These are phyloP conservation scores for Papilio polyxenes DNA, from an alignment of 1,140 invertebrate species.

Conservation along the genomic window DNA sequence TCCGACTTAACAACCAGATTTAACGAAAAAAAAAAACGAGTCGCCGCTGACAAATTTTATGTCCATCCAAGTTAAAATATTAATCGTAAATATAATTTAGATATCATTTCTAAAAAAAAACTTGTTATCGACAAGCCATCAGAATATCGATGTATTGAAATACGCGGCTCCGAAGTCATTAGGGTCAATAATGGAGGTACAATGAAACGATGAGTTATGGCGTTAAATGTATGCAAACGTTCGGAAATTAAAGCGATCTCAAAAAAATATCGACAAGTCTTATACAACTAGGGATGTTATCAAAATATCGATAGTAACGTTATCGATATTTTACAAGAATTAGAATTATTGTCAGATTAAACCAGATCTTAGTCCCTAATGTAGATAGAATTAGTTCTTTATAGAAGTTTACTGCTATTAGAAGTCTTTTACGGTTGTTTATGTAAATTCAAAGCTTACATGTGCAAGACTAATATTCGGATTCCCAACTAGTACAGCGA, in stretches of 20 bases:
- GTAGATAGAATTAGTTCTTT: too few species aligned
- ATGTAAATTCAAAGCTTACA: too few species aligned
- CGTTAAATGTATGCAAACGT: conserved; percentile 50
- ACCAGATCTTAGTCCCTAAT: too few species aligned
- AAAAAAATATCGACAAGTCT: conserved; percentile 33
- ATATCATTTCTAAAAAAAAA: conserved; percentile 44
- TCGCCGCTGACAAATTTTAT: conserved; percentile 42
- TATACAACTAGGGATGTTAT: conserved; percentile 21
- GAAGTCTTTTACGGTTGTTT: too few species aligned
- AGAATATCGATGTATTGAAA: conserved; percentile 46
- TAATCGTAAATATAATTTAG: conserved; percentile 47
- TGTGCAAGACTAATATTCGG: too few species aligned
- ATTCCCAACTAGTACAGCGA: too few species aligned
- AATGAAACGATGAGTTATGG: conserved; percentile 41
- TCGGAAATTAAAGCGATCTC: conserved; percentile 44
- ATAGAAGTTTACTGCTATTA: too few species aligned
- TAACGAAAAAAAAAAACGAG: conserved; percentile 29
- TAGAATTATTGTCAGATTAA: neutral
- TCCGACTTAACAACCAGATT: conserved; percentile 36
- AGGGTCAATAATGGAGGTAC: conserved; percentile 42
- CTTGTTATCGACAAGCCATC: conserved; percentile 41
- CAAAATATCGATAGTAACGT: neutral
- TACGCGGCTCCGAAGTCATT: conserved; percentile 43
- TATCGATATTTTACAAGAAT: neutral
- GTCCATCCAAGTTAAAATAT: conserved; percentile 42